These are phyloP conservation scores for Trochalopteron elliotii DNA, from an alignment of 2,113 vertebrate genomes.

Conservation along the genomic window DNA sequence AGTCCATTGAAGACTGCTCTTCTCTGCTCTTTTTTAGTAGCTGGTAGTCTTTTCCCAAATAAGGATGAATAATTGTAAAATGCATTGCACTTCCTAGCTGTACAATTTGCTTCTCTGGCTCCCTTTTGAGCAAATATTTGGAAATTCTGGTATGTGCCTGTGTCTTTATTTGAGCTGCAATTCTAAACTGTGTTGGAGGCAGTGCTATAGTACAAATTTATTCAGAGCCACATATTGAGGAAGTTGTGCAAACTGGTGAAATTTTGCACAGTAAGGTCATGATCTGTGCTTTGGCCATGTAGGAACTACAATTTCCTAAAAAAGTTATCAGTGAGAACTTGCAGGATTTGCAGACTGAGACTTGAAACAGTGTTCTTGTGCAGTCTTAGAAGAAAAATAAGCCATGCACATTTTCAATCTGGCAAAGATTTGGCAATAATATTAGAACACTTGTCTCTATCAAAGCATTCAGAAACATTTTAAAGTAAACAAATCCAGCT, in stretches of 20 bases:
- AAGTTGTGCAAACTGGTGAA: constrained; percentile 29
- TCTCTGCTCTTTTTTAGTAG: background rate
- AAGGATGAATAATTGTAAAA: background rate
- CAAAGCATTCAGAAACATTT: constrained; percentile 64
- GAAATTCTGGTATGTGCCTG: constrained; percentile 43
- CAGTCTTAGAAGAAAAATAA: constrained; percentile 60
- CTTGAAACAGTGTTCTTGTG: constrained; percentile 42
- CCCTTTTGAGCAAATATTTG: constrained; percentile 64
- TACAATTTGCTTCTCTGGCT: constrained; percentile 28
- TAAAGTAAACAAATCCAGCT: constrained; percentile 64
- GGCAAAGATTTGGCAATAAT: constrained; percentile 62
- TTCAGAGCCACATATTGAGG: background rate
- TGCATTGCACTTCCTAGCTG: background rate
- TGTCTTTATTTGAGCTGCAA: constrained; percentile 27
- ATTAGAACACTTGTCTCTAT: constrained; percentile 50
- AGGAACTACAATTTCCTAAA: background rate
- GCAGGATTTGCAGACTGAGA: constrained; percentile 21
- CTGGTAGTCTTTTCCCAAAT: background rate
- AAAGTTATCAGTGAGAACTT: background rate
- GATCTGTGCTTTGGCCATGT: background rate
- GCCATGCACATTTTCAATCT: constrained; percentile 58
- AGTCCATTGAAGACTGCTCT: background rate
- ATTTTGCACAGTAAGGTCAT: background rate
- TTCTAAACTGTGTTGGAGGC: constrained; percentile 20
- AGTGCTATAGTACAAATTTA: background rate